Conservation (phyloP, 1,140 invertebrate species). For the Lordiphosa mommai region DNA sequence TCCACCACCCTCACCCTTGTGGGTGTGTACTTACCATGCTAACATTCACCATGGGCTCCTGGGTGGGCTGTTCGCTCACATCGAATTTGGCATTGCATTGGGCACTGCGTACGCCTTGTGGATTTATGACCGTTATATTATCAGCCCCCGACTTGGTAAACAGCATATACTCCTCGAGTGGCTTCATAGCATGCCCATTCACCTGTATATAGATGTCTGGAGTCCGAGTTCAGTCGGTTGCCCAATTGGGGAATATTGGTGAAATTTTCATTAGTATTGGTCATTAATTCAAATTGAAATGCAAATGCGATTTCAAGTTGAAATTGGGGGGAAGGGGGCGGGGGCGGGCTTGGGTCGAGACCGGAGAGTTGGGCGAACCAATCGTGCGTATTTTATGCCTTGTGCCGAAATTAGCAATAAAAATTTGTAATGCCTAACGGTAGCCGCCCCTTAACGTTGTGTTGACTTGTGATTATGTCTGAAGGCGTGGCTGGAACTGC, state of each 20-base stretch:
- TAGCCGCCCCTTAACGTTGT: slow-evolving; percentile 17
- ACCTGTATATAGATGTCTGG: slow-evolving; percentile 90
- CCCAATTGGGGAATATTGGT: slow-evolving; percentile 38
- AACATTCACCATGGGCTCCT: slow-evolving; percentile 84
- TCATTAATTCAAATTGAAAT: slow-evolving; percentile 78
- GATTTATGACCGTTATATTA: slow-evolving; percentile 89
- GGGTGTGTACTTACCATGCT: slow-evolving; percentile 82
- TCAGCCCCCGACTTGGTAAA: slow-evolving; percentile 90
- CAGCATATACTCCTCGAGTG: slow-evolving; percentile 92
- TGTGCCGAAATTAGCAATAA: slow-evolving; percentile 70
- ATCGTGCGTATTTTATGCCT: slow-evolving; percentile 65
- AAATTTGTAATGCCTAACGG: slow-evolving; percentile 58
- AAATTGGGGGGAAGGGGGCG: slow-evolving; percentile 17
- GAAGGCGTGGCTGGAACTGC: background rate
- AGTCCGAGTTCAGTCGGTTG: slow-evolving; percentile 15
- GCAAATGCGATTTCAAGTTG: slow-evolving; percentile 58
- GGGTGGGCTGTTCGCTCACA: slow-evolving; percentile 82
- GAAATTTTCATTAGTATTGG: slow-evolving; percentile 74
- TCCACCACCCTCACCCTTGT: background rate
- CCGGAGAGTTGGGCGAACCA: slow-evolving; percentile 13
- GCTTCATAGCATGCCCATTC: slow-evolving; percentile 89
- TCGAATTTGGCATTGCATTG: slow-evolving; percentile 89
- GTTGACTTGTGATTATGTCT: slow-evolving; percentile 9
- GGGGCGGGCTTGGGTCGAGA: background rate
- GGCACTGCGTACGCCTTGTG: slow-evolving; percentile 90